Evolutionary conservation across 2,888 invertebrate genomes (phyloP).

Genomic region (Tetranychus piercei): DNA sequence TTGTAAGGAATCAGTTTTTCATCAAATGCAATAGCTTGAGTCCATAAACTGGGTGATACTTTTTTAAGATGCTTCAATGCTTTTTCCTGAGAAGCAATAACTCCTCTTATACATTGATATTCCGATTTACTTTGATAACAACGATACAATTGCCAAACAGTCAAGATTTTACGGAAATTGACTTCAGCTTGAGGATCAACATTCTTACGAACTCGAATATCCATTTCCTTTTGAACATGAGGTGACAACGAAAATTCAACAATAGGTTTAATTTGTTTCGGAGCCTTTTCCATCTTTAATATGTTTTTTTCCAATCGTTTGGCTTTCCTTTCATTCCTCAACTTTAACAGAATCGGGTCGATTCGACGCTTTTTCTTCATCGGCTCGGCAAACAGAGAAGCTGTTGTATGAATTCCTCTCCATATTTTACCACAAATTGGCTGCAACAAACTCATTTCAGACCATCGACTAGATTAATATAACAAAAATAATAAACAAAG

Average conservation of each 20-base stretch:
- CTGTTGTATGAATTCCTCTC: conserved; percentile 13
- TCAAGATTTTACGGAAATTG: conserved; percentile 11
- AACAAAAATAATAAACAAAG: no score
- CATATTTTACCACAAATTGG: background rate
- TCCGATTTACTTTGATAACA: conserved; percentile 33
- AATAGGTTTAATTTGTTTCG: conserved; percentile 68
- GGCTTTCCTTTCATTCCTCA: conserved; percentile 59
- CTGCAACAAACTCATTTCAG: no score
- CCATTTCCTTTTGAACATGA: conserved; percentile 44
- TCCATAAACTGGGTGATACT: conserved; percentile 67
- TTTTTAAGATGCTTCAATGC: conserved; percentile 59
- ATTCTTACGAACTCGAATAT: conserved; percentile 13
- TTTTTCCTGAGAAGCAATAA: conserved; percentile 49
- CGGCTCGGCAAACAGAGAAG: conserved; percentile 46
- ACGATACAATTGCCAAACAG: conserved; percentile 20
- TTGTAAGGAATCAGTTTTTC: conserved; percentile 41
- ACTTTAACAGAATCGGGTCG: conserved; percentile 59
- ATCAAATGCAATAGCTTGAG: conserved; percentile 59
- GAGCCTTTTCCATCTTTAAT: conserved; percentile 54
- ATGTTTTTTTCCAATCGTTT: conserved; percentile 74
- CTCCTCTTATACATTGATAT: conserved; percentile 47
- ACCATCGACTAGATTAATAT: no score
- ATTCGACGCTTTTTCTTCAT: conserved; percentile 70
- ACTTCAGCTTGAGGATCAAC: background rate
- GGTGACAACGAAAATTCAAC: conserved; percentile 62